Percentiles rank a stretch among this genome's conserved stretches.
phyloP scores from a whole-genome alignment of 2,113 vertebrate species.

The Perccottus glenii region DNA sequence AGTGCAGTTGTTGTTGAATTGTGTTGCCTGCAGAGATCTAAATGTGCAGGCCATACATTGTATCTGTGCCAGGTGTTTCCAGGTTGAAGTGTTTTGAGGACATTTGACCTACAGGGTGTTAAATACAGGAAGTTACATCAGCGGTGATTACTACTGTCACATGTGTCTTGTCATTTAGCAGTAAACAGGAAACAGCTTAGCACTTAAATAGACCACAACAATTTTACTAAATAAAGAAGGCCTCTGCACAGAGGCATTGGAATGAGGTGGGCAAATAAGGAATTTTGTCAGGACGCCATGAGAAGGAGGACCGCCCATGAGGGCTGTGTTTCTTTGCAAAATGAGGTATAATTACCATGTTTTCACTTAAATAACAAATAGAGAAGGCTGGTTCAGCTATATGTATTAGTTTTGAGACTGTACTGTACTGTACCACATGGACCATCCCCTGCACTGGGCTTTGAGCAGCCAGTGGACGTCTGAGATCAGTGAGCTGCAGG shows the following conservation, averaged over 20 bases:
- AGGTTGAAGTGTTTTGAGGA: constrained; percentile 6
- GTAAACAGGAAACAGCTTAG: constrained; percentile 8
- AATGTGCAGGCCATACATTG: background rate
- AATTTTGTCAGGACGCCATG: too few species aligned
- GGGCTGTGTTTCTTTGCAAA: too few species aligned
- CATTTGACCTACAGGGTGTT: background rate
- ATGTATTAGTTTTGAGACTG: too few species aligned
- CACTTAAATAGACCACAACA: constrained; percentile 1
- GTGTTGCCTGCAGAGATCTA: background rate
- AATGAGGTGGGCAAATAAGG: background rate
- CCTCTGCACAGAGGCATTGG: background rate
- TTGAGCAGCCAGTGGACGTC: too few species aligned
- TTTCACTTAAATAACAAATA: too few species aligned
- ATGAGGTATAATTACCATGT: too few species aligned
- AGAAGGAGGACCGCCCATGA: too few species aligned
- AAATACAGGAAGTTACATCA: constrained; percentile 6
- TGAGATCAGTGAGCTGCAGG: too few species aligned
- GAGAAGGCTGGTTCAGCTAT: too few species aligned
- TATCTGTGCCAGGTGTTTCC: constrained; percentile 1
- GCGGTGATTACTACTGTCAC: background rate
- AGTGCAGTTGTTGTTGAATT: background rate
- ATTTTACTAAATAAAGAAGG: background rate
- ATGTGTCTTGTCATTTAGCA: background rate
- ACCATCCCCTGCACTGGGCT: too few species aligned
- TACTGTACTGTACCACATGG: too few species aligned